Base-by-base conservation (phyloP, 2,888 invertebrate species). In the Athrips mouffetella region DNA sequence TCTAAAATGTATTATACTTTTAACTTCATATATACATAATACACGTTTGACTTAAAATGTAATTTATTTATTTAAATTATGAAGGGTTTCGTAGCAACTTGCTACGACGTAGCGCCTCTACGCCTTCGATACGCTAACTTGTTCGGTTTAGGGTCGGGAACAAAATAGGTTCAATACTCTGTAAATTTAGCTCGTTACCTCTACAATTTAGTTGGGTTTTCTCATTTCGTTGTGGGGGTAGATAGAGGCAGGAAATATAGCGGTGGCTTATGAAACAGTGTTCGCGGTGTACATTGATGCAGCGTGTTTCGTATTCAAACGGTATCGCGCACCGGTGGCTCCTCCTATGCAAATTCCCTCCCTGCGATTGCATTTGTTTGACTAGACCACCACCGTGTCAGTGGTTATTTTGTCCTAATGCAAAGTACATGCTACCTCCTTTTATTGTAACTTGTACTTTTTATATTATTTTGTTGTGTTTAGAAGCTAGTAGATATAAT, bases 291-390 rank as follows among this genome's bases (percentile, higher is more conserved):
- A 57, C 60, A 59, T 58, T 55, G 64, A 64, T 67, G 65, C 66
- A 61, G 56, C 60, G 53, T 54, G 69, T 77, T 81, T 77, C 64
- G 74, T 80, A 83, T 85, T 76, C 81, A 75, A 61, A 62, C 61
- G 61, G 72, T 76, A 75, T 71, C 63, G 63, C 66, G 59, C 57
- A 51, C 58, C 60, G 59, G 64, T 57, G 57, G 58, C 80, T 79
- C 59, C 31, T 44, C 15, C 47, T 47, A 47, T 47, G 40, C 47
- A 31, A 47, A 47, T 47, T 30, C 18, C n/a, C 10, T 30, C 18
- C n/a, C 10, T 40, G 11, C 18, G 29, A 47, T 47, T 47, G 47
- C 47, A 47, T 47, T 47, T 44, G 44, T 30, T 30, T 31, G 20
- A 20, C 29, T 20, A 29, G 20, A 25, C 27, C n/a, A n/a, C 27